A percentile compares a stretch with the other conserved stretches of the same genome.
Evolutionary conservation across 2,797 vertebrate species (phyloP).

Genomic region (Cossypha caffra): DNA sequence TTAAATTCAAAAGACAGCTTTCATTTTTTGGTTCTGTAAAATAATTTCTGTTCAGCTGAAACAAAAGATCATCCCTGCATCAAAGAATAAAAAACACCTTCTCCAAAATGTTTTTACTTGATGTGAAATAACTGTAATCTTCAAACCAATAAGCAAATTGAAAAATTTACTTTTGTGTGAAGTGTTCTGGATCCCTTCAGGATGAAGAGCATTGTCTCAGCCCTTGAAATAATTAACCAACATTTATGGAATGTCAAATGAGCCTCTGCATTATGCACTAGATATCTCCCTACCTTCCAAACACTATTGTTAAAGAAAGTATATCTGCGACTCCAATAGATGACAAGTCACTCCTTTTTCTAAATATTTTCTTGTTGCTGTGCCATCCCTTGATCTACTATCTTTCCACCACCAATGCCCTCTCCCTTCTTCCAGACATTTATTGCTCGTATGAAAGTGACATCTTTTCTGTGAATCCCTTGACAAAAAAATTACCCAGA

Average conservation of each 20-base stretch:
- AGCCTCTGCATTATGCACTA: neutral
- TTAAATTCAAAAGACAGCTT: neutral
- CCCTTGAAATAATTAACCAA: conserved; percentile 3
- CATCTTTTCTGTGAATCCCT: neutral
- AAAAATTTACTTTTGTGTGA: neutral
- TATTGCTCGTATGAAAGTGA: neutral
- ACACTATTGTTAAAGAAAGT: neutral
- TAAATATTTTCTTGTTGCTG: neutral
- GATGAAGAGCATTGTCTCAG: neutral
- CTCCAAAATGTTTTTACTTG: neutral
- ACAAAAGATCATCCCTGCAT: neutral
- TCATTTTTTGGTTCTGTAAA: neutral
- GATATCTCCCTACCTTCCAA: neutral
- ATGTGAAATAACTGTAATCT: neutral
- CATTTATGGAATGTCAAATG: conserved; percentile 1
- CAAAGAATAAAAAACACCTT: neutral
- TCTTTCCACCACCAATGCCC: neutral
- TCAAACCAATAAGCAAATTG: neutral
- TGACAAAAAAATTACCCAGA: neutral
- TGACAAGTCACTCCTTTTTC: neutral
- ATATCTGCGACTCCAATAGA: neutral
- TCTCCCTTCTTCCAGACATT: neutral
- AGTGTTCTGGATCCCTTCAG: neutral
- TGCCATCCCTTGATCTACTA: neutral
- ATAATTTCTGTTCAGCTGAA: neutral